Percentiles rank a stretch among this genome's conserved stretches.
phyloP scores from a whole-genome alignment of 2,113 vertebrate genomes.

The Tragelaphus strepsiceros region DNA sequence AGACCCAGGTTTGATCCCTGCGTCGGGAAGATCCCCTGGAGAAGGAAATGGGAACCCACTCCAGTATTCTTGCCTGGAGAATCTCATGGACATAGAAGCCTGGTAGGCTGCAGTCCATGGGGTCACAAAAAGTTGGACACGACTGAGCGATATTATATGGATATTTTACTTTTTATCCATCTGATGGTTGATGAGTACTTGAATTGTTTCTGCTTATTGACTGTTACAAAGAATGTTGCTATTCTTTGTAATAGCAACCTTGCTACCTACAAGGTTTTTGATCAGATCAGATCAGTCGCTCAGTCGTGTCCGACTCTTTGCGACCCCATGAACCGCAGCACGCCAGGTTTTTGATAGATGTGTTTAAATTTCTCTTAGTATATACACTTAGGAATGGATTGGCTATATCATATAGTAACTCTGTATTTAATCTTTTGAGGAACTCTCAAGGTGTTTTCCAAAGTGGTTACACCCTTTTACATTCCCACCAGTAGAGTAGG shows the following conservation, averaged over 20 bases:
- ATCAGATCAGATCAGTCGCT: too few relatives aligned
- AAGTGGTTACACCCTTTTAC: not conserved
- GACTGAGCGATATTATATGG: not conserved
- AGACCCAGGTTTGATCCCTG: too few relatives aligned
- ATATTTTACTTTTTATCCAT: not conserved
- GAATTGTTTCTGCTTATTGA: not conserved
- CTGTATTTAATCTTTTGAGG: not conserved
- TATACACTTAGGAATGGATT: not conserved
- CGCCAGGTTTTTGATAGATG: not conserved
- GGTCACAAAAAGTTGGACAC: too few relatives aligned
- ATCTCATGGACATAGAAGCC: too few relatives aligned
- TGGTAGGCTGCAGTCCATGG: too few relatives aligned
- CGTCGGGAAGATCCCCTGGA: too few relatives aligned
- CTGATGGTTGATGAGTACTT: not conserved
- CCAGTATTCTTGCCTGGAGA: too few relatives aligned
- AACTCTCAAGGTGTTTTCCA: not conserved
- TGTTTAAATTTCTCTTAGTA: not conserved
- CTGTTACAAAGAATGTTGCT: not conserved
- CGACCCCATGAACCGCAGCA: too few relatives aligned
- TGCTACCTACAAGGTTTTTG: not conserved
- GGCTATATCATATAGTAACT: not conserved
- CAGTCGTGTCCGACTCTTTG: too few relatives aligned
- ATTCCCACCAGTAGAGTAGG: not conserved
- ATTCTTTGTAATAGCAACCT: too few relatives aligned
- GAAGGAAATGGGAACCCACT: too few relatives aligned